Evolutionary conservation across 2,797 vertebrate genomes (phyloP), one percentile per base, ranked within the genome.

Genomic region (Myiothlypis coronata): DNA sequence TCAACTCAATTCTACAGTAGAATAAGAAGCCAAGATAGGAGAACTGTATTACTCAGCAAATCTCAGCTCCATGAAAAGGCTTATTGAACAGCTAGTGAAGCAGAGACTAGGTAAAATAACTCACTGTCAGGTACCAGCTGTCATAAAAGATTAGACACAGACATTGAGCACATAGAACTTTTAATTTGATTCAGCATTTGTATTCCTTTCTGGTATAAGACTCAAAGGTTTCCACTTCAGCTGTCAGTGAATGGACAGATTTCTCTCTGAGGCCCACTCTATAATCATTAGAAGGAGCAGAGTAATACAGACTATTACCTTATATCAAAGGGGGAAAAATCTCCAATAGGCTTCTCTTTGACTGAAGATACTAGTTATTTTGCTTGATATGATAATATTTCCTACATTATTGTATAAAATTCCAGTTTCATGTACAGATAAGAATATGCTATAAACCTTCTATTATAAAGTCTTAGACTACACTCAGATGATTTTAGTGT

Each of bases 51-150:
- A 96, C 89, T 97, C 97, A 97, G 96, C 96, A 96, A 92, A 96
- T 94, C 91, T 91, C 82, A 82, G 61, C 90, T 90, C 93, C 76
- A 85, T 94, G 91, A 93, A 97, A 93, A 96, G 95, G 93, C 70
- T 96, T 97, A 97, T 97, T 97, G 95, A 96, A 96, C 95, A 93
- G 47, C 85, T 96, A 97, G 95, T 96, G 96, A 97, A 96, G 96
- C 95, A 91, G 88, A 94, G 41, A 90, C 76, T 82, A 93, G 86
- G 71, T 93, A 97, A 97, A 97, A 97, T 97, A 98, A 97, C 83
- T 98, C 94, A 96, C 90, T 97, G 96, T 97, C 96, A 96, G 94
- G 78, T 96, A 97, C 92, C 97, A 97, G 97, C 97, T 98, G 97
- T 97, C 97, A 95, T 96, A 97, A 97, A 96, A 97, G 92, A 97